Evolutionary conservation across 2,797 vertebrate species (phyloP).

Genomic region (Columba guinea): DNA sequence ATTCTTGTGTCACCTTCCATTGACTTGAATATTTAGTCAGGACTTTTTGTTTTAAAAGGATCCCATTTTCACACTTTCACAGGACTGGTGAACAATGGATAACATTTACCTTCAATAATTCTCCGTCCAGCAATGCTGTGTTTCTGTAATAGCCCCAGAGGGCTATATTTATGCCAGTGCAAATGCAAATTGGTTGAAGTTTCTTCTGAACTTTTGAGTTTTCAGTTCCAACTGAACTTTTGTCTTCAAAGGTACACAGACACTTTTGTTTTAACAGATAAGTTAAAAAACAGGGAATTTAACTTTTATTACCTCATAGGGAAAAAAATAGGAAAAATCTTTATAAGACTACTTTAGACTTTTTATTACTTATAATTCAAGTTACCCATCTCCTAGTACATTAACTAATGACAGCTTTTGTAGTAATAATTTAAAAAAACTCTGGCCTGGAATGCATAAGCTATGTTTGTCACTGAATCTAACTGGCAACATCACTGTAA

Average conservation of each 20-base stretch:
- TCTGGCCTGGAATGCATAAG: constrained; percentile 25
- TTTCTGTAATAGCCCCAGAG: constrained; percentile 14
- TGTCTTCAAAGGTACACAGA: neutral
- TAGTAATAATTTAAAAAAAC: constrained; percentile 7
- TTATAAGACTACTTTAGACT: neutral
- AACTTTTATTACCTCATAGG: neutral
- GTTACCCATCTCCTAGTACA: neutral
- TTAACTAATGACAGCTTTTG: constrained; percentile 1
- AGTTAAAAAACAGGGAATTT: constrained; percentile 14
- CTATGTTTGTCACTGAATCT: neutral
- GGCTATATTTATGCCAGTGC: constrained; percentile 16
- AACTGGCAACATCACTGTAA: neutral
- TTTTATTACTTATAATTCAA: neutral
- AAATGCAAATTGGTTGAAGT: neutral
- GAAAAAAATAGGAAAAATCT: neutral
- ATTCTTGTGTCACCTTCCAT: neutral
- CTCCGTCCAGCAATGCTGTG: neutral
- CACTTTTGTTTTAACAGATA: neutral
- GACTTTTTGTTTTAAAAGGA: neutral
- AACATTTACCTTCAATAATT: neutral
- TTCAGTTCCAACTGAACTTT: neutral
- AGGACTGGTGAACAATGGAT: neutral
- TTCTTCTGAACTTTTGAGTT: constrained; percentile 32
- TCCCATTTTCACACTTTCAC: neutral
- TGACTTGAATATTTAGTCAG: neutral